These are phyloP conservation scores for Caprella mutica DNA, from an alignment of 2,888 invertebrate genomes.

Conservation along the genomic window DNA sequence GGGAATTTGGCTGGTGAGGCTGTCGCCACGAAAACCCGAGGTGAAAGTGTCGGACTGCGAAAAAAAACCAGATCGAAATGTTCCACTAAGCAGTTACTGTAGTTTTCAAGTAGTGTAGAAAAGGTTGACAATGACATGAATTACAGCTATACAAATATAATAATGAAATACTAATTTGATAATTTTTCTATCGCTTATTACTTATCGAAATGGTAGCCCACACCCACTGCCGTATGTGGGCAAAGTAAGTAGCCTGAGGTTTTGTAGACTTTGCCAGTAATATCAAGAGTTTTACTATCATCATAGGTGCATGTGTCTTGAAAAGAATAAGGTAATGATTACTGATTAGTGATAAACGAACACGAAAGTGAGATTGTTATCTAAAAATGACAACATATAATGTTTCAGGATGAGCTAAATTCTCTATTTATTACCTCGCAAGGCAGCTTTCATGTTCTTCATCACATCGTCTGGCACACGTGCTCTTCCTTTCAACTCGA, in stretches of 20 bases:
- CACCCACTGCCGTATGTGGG: constrained; percentile 43
- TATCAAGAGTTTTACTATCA: constrained; percentile 38
- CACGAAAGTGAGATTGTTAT: not conserved
- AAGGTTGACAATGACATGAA: not conserved
- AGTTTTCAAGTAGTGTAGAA: not conserved
- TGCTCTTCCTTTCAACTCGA: constrained; percentile 34
- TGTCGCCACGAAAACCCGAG: constrained; percentile 20
- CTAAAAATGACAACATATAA: not conserved
- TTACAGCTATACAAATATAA: not conserved
- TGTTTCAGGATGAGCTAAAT: not conserved
- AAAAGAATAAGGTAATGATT: constrained; percentile 12
- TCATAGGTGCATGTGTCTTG: constrained; percentile 35
- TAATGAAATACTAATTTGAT: too few species aligned
- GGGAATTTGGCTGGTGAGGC: constrained; percentile 33
- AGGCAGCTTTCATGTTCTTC: constrained; percentile 7
- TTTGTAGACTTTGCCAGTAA: constrained; percentile 40
- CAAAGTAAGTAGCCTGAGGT: constrained; percentile 41
- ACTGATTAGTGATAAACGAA: not conserved
- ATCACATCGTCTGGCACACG: constrained; percentile 5
- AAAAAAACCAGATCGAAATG: too few species aligned
- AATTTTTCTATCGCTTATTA: not conserved
- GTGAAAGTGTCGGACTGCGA: too few species aligned
- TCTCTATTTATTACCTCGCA: constrained; percentile 7
- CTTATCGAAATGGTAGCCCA: constrained; percentile 36
- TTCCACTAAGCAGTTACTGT: not conserved